Evolutionary conservation across 2,888 invertebrate species (phyloP).

Genomic region (Cryptocheilus praepositus): DNA sequence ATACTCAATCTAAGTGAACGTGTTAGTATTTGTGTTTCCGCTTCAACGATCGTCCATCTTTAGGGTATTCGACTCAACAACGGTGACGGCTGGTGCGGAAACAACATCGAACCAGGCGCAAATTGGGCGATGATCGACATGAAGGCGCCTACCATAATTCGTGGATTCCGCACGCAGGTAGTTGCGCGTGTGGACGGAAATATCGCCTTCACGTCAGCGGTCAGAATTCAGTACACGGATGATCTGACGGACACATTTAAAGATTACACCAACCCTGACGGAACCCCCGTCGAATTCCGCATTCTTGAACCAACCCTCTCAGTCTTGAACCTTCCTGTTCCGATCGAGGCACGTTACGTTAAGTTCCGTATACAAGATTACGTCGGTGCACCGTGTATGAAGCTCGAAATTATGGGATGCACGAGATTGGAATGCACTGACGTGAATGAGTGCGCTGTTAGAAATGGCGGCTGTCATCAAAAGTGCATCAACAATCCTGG

Average conservation of each 20-base stretch:
- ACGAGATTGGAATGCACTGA: conserved; percentile 92
- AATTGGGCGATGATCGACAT: conserved; percentile 93
- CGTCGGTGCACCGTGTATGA: conserved; percentile 90
- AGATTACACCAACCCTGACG: conserved; percentile 94
- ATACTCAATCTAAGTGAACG: no score
- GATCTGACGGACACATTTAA: conserved; percentile 92
- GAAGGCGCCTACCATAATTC: conserved; percentile 90
- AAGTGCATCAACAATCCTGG: conserved; percentile 94
- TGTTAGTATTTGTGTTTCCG: not conserved
- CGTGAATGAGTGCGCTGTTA: conserved; percentile 89
- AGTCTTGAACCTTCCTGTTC: conserved; percentile 91
- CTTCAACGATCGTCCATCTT: not conserved
- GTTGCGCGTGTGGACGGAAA: conserved; percentile 89
- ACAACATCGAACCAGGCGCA: conserved; percentile 87
- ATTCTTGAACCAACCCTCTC: conserved; percentile 93
- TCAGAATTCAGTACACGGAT: conserved; percentile 89
- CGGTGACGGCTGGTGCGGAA: conserved; percentile 93
- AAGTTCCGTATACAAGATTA: conserved; percentile 91
- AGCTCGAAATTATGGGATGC: conserved; percentile 95
- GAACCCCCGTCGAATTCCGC: conserved; percentile 93
- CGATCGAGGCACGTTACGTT: conserved; percentile 92
- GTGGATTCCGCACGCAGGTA: conserved; percentile 94
- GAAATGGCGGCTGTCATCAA: conserved; percentile 95
- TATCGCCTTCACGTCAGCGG: conserved; percentile 92
- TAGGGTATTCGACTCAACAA: conserved; percentile 90